These are phyloP conservation scores for Lagopus muta DNA, from an alignment of 2,113 vertebrate genomes.

Conservation along the genomic window DNA sequence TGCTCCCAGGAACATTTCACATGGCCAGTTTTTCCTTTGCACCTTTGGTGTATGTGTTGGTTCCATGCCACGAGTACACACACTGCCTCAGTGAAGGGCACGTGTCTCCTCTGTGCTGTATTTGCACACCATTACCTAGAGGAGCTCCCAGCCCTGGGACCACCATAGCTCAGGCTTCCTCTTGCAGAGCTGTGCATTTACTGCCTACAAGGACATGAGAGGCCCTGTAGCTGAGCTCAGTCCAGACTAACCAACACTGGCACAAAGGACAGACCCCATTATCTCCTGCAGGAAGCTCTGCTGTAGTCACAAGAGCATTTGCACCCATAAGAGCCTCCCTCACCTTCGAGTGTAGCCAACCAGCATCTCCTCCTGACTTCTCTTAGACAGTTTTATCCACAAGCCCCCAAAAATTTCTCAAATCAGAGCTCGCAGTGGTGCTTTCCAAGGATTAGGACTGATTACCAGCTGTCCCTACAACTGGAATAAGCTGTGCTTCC, in stretches of 20 bases:
- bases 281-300: neutral
- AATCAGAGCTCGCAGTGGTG: neutral
- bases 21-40: neutral
- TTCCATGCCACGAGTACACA: rapidly evolving
- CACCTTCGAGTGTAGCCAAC: neutral
- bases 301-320: neutral
- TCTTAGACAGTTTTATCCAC: neutral
- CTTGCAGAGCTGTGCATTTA: neutral
- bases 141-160: neutral
- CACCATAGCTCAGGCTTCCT: neutral
- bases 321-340: neutral
- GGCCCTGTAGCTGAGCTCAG: neutral
- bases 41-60: neutral
- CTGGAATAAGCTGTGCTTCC: neutral
- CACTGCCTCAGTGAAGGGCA: neutral
- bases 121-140: neutral
- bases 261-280: neutral
- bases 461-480: neutral
- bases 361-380: neutral
- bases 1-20: neutral
- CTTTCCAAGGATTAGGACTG: neutral
- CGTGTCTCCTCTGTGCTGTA: neutral
- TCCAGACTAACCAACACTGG: neutral
- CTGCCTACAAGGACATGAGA: neutral
- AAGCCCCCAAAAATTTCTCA: neutral